Evolutionary conservation across 2,113 vertebrate genomes (phyloP), one percentile per base, ranked within the genome.

Genomic region (Channa maculata): DNA sequence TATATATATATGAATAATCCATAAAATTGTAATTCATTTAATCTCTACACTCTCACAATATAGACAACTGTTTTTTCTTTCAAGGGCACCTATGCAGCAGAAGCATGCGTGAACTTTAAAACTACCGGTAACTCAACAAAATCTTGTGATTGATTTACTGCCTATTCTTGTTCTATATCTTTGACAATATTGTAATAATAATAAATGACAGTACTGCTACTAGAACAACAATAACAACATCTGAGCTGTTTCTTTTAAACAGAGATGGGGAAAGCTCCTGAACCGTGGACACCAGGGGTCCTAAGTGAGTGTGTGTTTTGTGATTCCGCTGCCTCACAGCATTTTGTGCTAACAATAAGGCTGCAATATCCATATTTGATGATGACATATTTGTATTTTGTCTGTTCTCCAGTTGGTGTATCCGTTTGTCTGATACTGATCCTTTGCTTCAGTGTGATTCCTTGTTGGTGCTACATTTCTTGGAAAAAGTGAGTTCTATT

Each of bases 401-500:
- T 58, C 12, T 38, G 5, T 63, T 1, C 0, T 63, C 1, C 61
- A 69, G 68, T 13, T 2, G 3, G 0, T 49, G 7, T 8, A 15
- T 0, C 2, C 1, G 5, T 2, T 1, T 5, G 0, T 37, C 1
- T 41, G 39, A 5, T 41, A 41, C 39, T 41, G 39, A 0, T 46
- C 1, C 0, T 45, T 1, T 2, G 1, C 0, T 0, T 12, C 4
- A 8, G 54, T 57, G 12, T 7, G 6, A 0, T 13, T 1, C 3
- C 2, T 13, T 75, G 3, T 38, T 1, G 0, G 2, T 6, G 0
- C 24, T 24, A 24, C 24, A 24, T 1, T 24, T 24, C 24, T 7
- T 54, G 41, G 59, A 78, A 11, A 50, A 70, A 6, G 88, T 88
- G 44, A 86, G 83, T 75, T 67, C 6, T 45, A 4, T 39, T 61